Evolutionary conservation across 2,113 vertebrate species (phyloP), one percentile per base, ranked within the genome.

Genomic region (Galbula dea): DNA sequence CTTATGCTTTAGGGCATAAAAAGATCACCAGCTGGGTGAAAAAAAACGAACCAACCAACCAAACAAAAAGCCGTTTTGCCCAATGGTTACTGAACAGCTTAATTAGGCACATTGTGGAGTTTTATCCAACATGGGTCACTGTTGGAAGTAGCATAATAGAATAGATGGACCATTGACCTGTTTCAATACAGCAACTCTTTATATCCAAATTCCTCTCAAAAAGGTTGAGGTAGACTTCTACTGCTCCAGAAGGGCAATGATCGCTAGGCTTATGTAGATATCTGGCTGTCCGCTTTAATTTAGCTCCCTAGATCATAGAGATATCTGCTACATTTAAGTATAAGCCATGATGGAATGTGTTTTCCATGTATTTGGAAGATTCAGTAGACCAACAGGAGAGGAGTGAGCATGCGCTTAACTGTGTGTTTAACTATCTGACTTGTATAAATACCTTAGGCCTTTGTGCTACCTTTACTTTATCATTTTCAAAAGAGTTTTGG

Each of bases 21-120:
- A 36, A 94, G 76, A 96, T 96, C 90, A 97, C 94, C 96, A 97
- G 90, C 97, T 98, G 97, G n/a, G n/a, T n/a, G n/a, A n/a, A n/a
- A n/a, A n/a, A n/a, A n/a, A n/a, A n/a, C n/a, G n/a, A n/a, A n/a
- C n/a, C n/a, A n/a, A n/a, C n/a, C n/a, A n/a, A n/a, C n/a, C n/a
- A n/a, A n/a, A n/a, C n/a, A n/a, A n/a, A n/a, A n/a, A n/a, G n/a
- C n/a, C n/a, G n/a, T n/a, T n/a, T n/a, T 59, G 54, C 66, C 96
- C 90, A 78, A 77, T 94, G 92, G 78, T 94, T 90, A 90, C 84
- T 73, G 73, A 94, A 95, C 90, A 90, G 78, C 83, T 96, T 95
- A 96, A 92, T 97, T 97, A 97, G 90, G 91, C 93, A 59, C 39
- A n/a, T 96, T 45, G 88, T 87, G 76, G 94, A 88, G 63, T 83